Conservation (phyloP, 2,888 invertebrate genomes). For the Gibbula magus region DNA sequence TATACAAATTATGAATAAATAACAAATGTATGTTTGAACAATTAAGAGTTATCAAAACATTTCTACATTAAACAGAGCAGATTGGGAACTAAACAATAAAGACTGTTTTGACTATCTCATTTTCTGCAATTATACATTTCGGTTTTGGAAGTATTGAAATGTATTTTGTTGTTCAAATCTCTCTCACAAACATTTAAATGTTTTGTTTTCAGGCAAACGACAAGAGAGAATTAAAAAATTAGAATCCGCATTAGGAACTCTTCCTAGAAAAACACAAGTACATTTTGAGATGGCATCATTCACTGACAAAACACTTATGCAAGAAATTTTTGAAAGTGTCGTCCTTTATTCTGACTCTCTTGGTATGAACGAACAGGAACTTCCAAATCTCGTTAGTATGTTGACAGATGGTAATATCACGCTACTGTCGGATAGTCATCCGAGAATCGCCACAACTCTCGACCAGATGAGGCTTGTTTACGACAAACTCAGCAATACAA, state of each 20-base stretch:
- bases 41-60: no score
- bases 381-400: slow-evolving; percentile 85
- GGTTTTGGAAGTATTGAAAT: no score
- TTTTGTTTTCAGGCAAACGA: slow-evolving; percentile 79
- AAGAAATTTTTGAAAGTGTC: slow-evolving; percentile 82
- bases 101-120: no score
- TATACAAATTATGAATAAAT: no score
- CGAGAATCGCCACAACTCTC: slow-evolving; percentile 85
- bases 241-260: slow-evolving; percentile 81
- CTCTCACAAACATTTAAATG: no score
- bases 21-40: no score
- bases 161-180: no score
- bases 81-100: no score
- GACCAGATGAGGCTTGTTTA: slow-evolving; percentile 88
- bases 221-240: slow-evolving; percentile 81
- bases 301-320: slow-evolving; percentile 83
- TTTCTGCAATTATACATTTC: no score
- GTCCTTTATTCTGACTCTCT: slow-evolving; percentile 87
- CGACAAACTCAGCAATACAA: slow-evolving; percentile 57
- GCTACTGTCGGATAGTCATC: slow-evolving; percentile 85
- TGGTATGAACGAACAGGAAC: slow-evolving; percentile 92
- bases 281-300: slow-evolving; percentile 93
- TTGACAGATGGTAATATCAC: slow-evolving; percentile 84
- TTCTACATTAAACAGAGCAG: no score
- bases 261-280: slow-evolving; percentile 79